Evolutionary conservation across 1,140 invertebrate genomes (phyloP).

Genomic region (Ctenoplectra terminalis): DNA sequence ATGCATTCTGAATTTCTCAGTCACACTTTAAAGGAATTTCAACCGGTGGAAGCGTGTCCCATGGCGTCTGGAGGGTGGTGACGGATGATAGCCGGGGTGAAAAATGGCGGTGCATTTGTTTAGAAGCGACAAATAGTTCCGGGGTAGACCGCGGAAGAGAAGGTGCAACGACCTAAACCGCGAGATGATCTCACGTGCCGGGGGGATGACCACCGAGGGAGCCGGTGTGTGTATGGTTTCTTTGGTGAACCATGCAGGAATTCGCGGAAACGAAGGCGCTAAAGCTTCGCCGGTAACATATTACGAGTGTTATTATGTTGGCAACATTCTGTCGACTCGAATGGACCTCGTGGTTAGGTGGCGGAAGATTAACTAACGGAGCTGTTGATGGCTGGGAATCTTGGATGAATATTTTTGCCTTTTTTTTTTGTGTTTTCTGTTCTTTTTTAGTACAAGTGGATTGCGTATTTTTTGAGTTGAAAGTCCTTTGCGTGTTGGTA

Average conservation of each 20-base stretch:
- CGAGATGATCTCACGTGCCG: conserved; percentile 38
- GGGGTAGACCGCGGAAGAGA: conserved; percentile 14
- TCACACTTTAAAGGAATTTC: conserved; percentile 19
- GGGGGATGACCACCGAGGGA: conserved; percentile 22
- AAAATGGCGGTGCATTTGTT: conserved; percentile 27
- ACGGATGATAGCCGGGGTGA: conserved; percentile 9
- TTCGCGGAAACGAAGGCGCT: conserved; percentile 37
- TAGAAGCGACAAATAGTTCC: conserved; percentile 2
- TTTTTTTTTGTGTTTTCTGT: too few relatives aligned
- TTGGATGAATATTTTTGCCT: too few relatives aligned
- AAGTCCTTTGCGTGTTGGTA: too few relatives aligned
- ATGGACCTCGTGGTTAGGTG: not conserved
- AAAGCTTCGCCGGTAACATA: conserved; percentile 13
- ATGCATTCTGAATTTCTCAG: conserved; percentile 50
- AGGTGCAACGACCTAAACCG: conserved; percentile 28
- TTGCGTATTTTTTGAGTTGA: too few relatives aligned
- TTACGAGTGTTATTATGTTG: too few relatives aligned
- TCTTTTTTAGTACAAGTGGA: too few relatives aligned
- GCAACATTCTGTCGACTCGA: not conserved
- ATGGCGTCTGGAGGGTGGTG: too few relatives aligned
- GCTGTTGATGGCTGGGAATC: not conserved
- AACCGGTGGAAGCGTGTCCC: not conserved
- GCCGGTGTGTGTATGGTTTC: conserved; percentile 7
- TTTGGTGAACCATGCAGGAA: conserved; percentile 18
- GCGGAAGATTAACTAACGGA: not conserved